Conservation (phyloP, 2,888 invertebrate species). For the Drosophila buzzatii region DNA sequence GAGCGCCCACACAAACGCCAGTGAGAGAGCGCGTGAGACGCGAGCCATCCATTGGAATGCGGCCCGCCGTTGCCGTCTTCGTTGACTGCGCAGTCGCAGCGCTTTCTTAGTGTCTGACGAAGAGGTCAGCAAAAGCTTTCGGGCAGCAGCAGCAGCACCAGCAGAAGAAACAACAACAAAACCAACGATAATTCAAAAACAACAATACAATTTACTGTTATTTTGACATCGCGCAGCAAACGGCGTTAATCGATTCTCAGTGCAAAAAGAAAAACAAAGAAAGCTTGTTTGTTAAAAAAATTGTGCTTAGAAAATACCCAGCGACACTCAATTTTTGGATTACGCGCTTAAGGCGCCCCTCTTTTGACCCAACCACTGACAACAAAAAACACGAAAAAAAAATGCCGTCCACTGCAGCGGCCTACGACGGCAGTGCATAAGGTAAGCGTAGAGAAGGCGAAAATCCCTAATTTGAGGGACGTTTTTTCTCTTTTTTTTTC, state of each 20-base stretch:
- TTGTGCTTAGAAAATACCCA: conserved; percentile 37
- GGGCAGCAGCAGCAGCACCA: conserved; percentile 24
- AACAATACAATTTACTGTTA: conserved; percentile 64
- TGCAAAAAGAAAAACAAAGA: conserved; percentile 45
- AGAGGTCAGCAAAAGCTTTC: conserved; percentile 70
- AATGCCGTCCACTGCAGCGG: conserved; percentile 69
- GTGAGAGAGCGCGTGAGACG: conserved; percentile 53
- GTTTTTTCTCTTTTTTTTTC: too few species aligned
- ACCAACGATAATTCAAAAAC: conserved; percentile 46
- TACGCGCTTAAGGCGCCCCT: conserved; percentile 48
- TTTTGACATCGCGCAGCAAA: conserved; percentile 37
- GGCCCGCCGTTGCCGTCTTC: conserved; percentile 59
- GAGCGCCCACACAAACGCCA: conserved; percentile 55
- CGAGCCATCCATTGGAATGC: conserved; percentile 62
- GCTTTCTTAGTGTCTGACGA: conserved; percentile 65
- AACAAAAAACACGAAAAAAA: conserved; percentile 28
- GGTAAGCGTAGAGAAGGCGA: conserved; percentile 60
- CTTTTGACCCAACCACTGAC: conserved; percentile 13
- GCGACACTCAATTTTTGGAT: conserved; percentile 48
- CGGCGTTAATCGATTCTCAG: conserved; percentile 42
- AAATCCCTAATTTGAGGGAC: conserved; percentile 25
- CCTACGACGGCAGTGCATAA: conserved; percentile 70
- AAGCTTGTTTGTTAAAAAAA: conserved; percentile 27
- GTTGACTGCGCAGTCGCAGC: conserved; percentile 77
- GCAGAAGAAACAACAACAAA: conserved; percentile 27